Evolutionary conservation across 2,888 invertebrate species (phyloP).

Genomic region (Iphiclides podalirius): DNA sequence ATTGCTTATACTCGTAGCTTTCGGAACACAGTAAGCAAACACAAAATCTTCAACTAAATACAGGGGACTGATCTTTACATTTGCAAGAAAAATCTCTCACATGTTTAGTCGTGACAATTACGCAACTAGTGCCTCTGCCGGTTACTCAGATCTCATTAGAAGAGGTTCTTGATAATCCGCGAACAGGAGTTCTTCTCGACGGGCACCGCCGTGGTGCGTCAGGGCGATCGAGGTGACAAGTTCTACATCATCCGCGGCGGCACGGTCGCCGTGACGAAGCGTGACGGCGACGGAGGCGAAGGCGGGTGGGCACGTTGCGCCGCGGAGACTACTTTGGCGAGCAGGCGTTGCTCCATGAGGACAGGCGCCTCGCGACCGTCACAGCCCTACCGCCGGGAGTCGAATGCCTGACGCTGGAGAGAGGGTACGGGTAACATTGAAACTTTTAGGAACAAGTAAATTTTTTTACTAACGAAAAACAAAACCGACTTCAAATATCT

Average conservation of each 20-base stretch:
- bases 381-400: slow-evolving; percentile 91
- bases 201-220: slow-evolving; percentile 88
- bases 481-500: too few relatives aligned
- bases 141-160: too few relatives aligned
- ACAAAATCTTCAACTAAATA: too few relatives aligned
- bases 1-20: too few relatives aligned
- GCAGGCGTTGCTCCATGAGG: slow-evolving; percentile 91
- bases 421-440: slow-evolving; percentile 78
- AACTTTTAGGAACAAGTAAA: too few relatives aligned
- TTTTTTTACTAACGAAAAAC: too few relatives aligned
- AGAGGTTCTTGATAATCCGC: background rate
- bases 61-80: too few relatives aligned
- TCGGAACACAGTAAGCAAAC: too few relatives aligned
- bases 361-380: slow-evolving; percentile 93
- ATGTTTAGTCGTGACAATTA: too few relatives aligned
- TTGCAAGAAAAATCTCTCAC: too few relatives aligned
- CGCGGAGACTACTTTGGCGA: slow-evolving; percentile 95
- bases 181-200: slow-evolving; percentile 88
- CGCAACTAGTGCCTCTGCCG: too few relatives aligned
- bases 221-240: slow-evolving; percentile 93
- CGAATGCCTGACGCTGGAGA: slow-evolving; percentile 92
- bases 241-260: slow-evolving; percentile 95
- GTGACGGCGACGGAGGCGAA: slow-evolving; percentile 80
- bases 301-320: slow-evolving; percentile 84
- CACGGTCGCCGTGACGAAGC: slow-evolving; percentile 86